Evolutionary conservation across 2,888 invertebrate genomes (phyloP).

Genomic region (Phrixothrix hirtus): DNA sequence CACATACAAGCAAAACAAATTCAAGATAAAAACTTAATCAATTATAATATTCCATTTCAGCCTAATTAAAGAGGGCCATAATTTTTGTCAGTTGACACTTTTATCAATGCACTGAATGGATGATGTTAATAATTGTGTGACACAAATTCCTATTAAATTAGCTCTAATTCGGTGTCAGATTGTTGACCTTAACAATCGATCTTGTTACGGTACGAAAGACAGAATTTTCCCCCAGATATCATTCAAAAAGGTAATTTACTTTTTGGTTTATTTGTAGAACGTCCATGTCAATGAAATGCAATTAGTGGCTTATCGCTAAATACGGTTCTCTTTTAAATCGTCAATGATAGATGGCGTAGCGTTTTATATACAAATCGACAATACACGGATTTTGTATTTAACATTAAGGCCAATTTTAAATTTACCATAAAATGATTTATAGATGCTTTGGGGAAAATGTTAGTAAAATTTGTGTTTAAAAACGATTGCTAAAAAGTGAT

Average conservation of each 20-base stretch:
- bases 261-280: slow-evolving; percentile 1
- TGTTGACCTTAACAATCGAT: slow-evolving; percentile 20
- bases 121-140: slow-evolving; percentile 22
- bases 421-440: no score
- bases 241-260: slow-evolving; percentile 11
- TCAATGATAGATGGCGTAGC: no score
- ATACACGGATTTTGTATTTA: no score
- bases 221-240: slow-evolving; percentile 8
- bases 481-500: no score
- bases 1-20: slow-evolving; percentile 4
- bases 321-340: no score
- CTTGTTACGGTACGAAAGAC: slow-evolving; percentile 5
- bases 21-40: slow-evolving; percentile 9
- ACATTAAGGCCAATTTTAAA: no score
- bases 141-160: slow-evolving; percentile 27
- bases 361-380: no score
- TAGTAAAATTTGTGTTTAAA: no score
- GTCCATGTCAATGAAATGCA: slow-evolving; percentile 1
- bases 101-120: slow-evolving; percentile 1
- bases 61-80: neutral
- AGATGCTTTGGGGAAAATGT: no score
- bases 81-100: slow-evolving; percentile 9
- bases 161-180: slow-evolving; percentile 21
- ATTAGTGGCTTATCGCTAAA: no score
- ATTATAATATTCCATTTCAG: slow-evolving; percentile 3